Evolutionary conservation across 2,888 invertebrate species (phyloP).

Genomic region (Epiperipatus broadwayi): DNA sequence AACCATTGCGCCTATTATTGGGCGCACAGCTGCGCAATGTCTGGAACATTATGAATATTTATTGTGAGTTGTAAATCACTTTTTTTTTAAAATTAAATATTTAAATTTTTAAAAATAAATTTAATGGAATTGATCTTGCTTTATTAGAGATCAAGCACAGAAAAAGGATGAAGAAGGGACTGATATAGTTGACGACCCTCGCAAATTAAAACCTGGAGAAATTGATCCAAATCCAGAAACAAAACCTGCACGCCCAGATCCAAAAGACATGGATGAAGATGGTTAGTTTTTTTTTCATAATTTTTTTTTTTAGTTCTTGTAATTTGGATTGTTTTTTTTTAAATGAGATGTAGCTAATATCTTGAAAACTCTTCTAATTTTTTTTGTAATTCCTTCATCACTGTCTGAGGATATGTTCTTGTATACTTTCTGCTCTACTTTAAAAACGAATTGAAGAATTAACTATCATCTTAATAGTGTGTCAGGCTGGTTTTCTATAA

Average conservation of each 20-base stretch:
- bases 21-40: conserved; percentile 94
- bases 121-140: conserved; percentile 6
- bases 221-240: conserved; percentile 99
- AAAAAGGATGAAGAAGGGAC: conserved; percentile 88
- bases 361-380: not conserved
- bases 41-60: conserved; percentile 90
- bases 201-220: conserved; percentile 94
- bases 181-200: conserved; percentile 69
- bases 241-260: conserved; percentile 95
- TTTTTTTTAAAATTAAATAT: no score
- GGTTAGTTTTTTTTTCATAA: conserved; percentile 39
- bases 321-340: not conserved
- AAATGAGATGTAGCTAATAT: not conserved
- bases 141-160: conserved; percentile 75
- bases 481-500: no score
- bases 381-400: conserved; percentile 10
- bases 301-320: not conserved
- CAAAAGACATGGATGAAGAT: conserved; percentile 99
- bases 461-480: no score
- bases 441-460: no score
- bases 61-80: conserved; percentile 42
- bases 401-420: no score
- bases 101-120: not conserved
- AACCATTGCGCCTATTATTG: conserved; percentile 96
- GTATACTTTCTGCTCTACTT: no score